phyloP scores from a whole-genome alignment of 2,888 invertebrate species.

The Heteromyza rotundicornis region DNA sequence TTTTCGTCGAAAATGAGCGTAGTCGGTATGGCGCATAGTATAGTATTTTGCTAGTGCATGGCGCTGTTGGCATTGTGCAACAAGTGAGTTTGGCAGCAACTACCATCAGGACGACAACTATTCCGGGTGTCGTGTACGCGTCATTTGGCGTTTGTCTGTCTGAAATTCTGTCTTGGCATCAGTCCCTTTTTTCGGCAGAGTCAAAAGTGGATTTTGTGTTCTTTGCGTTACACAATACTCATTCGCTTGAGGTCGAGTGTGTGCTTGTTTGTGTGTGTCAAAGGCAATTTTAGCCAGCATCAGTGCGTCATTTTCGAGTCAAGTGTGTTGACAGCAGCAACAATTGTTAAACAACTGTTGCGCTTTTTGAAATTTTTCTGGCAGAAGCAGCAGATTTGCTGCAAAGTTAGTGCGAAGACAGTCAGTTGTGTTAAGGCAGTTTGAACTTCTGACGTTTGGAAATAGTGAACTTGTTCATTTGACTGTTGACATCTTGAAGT shows the following conservation, averaged over 20 bases:
- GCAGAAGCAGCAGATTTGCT: not conserved
- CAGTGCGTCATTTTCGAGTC: too few species aligned
- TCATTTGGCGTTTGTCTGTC: slow-evolving; percentile 20
- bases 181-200: not conserved
- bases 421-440: too few species aligned
- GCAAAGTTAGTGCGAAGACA: not conserved
- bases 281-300: too few species aligned
- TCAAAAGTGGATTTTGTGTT: not conserved
- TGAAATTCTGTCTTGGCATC: not conserved
- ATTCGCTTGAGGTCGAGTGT: too few species aligned
- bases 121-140: slow-evolving; percentile 32
- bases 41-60: slow-evolving; percentile 39
- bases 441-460: too few species aligned
- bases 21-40: slow-evolving; percentile 27
- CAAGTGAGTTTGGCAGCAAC: slow-evolving; percentile 64
- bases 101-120: slow-evolving; percentile 59
- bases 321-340: slow-evolving; percentile 33
- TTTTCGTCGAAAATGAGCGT: slow-evolving; percentile 55
- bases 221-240: too few species aligned
- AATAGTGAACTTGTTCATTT: too few species aligned
- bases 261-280: too few species aligned
- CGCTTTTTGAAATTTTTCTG: slow-evolving; percentile 18
- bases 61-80: slow-evolving; percentile 61
- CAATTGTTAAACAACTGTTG: slow-evolving; percentile 50
- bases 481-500: too few species aligned